These are phyloP conservation scores for Tigriopus japonicus DNA, from an alignment of 1,140 invertebrate genomes.

Conservation along the genomic window DNA sequence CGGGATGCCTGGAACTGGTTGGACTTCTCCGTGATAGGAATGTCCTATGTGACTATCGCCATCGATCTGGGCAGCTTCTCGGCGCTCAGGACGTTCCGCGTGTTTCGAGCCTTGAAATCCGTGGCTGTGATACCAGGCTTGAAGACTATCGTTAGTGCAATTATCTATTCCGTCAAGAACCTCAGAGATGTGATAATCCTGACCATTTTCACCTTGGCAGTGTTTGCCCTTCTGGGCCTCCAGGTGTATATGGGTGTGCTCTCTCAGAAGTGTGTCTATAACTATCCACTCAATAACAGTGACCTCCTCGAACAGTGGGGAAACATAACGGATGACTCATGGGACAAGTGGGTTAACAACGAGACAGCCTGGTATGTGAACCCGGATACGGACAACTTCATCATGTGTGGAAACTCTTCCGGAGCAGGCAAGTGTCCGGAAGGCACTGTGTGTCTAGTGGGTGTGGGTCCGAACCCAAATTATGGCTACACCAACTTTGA, in stretches of 20 bases:
- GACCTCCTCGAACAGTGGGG: conserved; percentile 9
- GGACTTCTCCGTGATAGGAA: conserved; percentile 31
- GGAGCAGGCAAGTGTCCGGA: conserved; percentile 65
- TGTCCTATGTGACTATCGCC: conserved; percentile 18
- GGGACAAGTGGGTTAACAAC: conserved; percentile 1
- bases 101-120: conserved; percentile 14
- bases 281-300: conserved; percentile 31
- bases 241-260: conserved; percentile 95
- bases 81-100: conserved; percentile 13
- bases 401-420: conserved; percentile 52
- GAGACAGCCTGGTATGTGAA: conserved; percentile 18
- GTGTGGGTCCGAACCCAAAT: conserved; percentile 73
- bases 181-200: conserved; percentile 96
- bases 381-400: background rate
- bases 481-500: conserved; percentile 94
- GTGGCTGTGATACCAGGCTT: conserved; percentile 45
- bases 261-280: conserved; percentile 82
- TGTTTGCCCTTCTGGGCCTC: conserved; percentile 90
- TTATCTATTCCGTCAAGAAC: conserved; percentile 96
- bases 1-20: conserved; percentile 37
- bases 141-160: conserved; percentile 96
- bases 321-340: conserved; percentile 25
- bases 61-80: conserved; percentile 11
- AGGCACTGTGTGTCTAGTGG: conserved; percentile 50
- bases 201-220: conserved; percentile 91